Evolutionary conservation across 2,888 invertebrate species (phyloP).

Genomic region (Drosophila algonquin): DNA sequence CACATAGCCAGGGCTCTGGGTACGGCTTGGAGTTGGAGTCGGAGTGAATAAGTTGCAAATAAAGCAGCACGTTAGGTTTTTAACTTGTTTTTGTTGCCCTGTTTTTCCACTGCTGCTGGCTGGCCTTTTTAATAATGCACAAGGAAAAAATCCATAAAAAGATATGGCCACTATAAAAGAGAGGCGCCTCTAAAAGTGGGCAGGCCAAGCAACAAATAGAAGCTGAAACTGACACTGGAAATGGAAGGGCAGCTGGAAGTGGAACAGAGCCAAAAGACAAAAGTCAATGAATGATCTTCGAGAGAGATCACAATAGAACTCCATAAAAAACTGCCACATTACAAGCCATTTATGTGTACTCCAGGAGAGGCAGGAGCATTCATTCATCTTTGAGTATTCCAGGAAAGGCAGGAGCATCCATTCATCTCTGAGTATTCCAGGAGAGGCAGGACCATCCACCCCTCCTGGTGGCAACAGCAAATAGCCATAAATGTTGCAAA

Average conservation of each 20-base stretch:
- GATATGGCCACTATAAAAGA: constrained; percentile 68
- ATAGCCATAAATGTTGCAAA: constrained; percentile 79
- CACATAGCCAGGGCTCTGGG: constrained; percentile 38
- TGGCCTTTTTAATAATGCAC: constrained; percentile 62
- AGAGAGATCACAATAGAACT: constrained; percentile 29
- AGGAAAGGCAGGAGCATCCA: not conserved
- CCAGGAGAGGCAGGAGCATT: not conserved
- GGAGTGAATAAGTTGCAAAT: constrained; percentile 68
- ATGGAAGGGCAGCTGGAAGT: not conserved
- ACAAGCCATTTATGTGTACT: constrained; percentile 43
- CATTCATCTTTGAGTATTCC: constrained; percentile 15
- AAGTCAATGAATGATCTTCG: constrained; percentile 42
- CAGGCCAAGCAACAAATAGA: constrained; percentile 25
- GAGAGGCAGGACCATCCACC: no score
- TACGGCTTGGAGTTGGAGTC: not conserved
- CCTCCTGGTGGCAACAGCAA: no score
- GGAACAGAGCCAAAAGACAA: constrained; percentile 24
- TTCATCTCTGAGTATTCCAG: constrained; percentile 18
- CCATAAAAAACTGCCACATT: constrained; percentile 53
- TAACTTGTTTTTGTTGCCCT: constrained; percentile 28
- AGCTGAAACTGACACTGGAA: not conserved
- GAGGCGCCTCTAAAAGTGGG: constrained; percentile 52
- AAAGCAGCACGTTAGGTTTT: constrained; percentile 56
- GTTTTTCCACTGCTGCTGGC: constrained; percentile 22
- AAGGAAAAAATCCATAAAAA: constrained; percentile 69